These are phyloP conservation scores for Leuciscus idus DNA, from an alignment of 2,113 vertebrate genomes.

Conservation along the genomic window DNA sequence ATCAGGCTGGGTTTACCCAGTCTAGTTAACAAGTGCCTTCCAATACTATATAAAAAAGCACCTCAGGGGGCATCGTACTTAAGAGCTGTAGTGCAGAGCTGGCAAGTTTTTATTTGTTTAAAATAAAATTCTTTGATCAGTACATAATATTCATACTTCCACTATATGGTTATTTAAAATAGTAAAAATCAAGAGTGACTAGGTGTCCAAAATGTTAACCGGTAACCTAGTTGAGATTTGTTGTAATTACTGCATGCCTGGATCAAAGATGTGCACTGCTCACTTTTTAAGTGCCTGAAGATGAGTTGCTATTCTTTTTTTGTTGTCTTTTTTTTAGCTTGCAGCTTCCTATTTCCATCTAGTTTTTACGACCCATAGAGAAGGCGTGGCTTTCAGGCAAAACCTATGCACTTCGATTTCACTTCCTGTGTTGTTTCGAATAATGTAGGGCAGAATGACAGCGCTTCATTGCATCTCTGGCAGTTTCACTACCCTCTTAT, in stretches of 20 bases:
- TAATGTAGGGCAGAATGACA: constrained; percentile 50
- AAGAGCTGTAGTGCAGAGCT: neutral
- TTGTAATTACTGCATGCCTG: neutral
- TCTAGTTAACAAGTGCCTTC: neutral
- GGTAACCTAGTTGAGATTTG: neutral
- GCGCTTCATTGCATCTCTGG: neutral
- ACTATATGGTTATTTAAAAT: neutral
- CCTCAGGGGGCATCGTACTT: neutral
- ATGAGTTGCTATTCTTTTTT: neutral
- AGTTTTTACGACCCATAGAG: constrained; percentile 11
- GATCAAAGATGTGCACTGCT: neutral
- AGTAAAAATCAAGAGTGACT: neutral
- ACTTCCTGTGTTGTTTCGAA: constrained; percentile 63
- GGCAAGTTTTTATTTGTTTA: neutral
- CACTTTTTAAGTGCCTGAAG: neutral
- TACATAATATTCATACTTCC: neutral
- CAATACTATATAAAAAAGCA: neutral
- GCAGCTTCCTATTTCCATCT: constrained; percentile 48
- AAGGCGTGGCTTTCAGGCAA: constrained; percentile 29
- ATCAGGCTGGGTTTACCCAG: no score
- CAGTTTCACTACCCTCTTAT: constrained; percentile 27
- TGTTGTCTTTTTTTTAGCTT: neutral
- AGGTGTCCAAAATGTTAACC: neutral
- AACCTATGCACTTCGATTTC: constrained; percentile 64
- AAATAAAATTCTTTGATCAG: neutral